Conservation (phyloP, 2,113 vertebrate genomes). For the Oryzias celebensis region DNA sequence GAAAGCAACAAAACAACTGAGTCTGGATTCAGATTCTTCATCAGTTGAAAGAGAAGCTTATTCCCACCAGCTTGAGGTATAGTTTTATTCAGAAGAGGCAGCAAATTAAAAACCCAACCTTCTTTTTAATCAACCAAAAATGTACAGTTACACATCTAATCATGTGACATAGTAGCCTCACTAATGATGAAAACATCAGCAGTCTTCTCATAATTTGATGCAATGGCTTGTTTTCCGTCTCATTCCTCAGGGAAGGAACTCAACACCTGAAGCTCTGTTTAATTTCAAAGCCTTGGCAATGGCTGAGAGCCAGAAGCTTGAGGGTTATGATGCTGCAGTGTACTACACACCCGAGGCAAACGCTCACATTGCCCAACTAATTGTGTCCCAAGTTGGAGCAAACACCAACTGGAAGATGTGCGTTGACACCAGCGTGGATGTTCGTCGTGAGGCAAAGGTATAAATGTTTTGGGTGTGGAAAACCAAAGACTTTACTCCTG, state of each 20-base stretch:
- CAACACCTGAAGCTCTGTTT: slow-evolving; percentile 49
- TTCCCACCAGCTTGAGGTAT: neutral
- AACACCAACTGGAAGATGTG: slow-evolving; percentile 79
- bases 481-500: neutral
- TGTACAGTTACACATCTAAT: neutral
- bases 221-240: neutral
- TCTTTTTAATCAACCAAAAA: neutral
- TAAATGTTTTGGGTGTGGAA: neutral
- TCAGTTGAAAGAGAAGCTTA: slow-evolving; percentile 5
- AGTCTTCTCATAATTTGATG: neutral
- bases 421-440: slow-evolving; percentile 42
- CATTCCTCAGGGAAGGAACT: slow-evolving; percentile 39
- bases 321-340: slow-evolving; percentile 65
- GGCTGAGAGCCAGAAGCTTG: slow-evolving; percentile 42
- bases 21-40: slow-evolving; percentile 26
- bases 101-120: neutral
- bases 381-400: slow-evolving; percentile 67
- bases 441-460: slow-evolving; percentile 55
- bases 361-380: slow-evolving; percentile 53
- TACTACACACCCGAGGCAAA: slow-evolving; percentile 56
- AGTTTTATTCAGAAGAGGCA: slow-evolving; percentile 14
- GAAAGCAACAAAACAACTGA: slow-evolving; percentile 10
- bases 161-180: neutral
- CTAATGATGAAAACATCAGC: neutral
- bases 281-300: slow-evolving; percentile 62